Conservation (phyloP, 2,888 invertebrate genomes). For the Holacanthella duospinosa region DNA sequence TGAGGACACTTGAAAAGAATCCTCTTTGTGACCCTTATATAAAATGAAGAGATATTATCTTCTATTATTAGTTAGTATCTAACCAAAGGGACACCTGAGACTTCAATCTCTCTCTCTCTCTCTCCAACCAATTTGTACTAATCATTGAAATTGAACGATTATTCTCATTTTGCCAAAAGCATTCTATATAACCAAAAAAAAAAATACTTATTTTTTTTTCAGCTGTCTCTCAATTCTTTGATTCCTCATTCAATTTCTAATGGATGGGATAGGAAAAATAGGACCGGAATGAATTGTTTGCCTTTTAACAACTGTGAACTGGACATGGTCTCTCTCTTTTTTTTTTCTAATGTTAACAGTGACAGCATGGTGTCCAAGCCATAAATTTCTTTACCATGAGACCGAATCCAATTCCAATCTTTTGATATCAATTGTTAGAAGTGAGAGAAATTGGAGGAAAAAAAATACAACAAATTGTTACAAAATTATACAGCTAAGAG, state of each 20-base stretch:
- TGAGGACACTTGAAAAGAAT: neutral
- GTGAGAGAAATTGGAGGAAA: neutral
- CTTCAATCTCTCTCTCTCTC: too few relatives aligned
- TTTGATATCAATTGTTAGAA: slow-evolving; percentile 21
- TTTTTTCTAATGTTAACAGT: too few relatives aligned
- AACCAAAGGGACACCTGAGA: too few relatives aligned
- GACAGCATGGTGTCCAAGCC: slow-evolving; percentile 7
- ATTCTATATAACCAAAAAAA: neutral
- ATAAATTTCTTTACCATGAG: slow-evolving; percentile 21
- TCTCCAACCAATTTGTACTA: neutral
- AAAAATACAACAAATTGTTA: too few relatives aligned
- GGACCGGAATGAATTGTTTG: neutral
- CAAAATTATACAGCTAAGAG: too few relatives aligned
- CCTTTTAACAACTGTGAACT: neutral
- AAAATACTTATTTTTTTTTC: neutral
- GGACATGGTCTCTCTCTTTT: neutral
- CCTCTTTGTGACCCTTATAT: too few relatives aligned
- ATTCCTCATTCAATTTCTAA: neutral
- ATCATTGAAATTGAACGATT: neutral
- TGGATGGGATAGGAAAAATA: neutral
- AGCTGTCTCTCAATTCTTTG: neutral
- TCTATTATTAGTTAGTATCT: too few relatives aligned
- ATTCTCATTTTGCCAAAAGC: neutral
- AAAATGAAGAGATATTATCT: too few relatives aligned
- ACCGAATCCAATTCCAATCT: slow-evolving; percentile 16